Conservation (phyloP, 2,113 vertebrate species). For the Danio rerio region DNA sequence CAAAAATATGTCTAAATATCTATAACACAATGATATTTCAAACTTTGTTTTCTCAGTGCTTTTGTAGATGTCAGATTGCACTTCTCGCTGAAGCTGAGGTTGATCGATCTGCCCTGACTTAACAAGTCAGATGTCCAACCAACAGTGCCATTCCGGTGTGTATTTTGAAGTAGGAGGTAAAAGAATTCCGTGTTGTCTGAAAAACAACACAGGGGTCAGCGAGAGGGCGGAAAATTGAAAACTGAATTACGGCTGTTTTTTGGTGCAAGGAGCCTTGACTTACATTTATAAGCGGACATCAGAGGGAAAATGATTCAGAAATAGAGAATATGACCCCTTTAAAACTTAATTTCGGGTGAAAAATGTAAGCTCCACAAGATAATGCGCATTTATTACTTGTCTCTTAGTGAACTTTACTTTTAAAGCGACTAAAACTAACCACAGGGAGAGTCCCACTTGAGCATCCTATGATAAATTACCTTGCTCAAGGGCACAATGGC, state of each 20-base stretch:
- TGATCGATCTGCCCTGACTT: background rate
- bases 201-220: background rate
- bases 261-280: background rate
- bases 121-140: background rate
- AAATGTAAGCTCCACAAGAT: constrained; percentile 21
- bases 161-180: background rate
- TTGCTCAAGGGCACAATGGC: background rate
- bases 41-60: background rate
- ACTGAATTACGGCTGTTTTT: background rate
- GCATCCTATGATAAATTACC: background rate
- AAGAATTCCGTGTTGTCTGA: background rate
- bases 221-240: background rate
- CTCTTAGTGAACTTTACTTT: background rate
- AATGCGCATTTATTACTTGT: background rate
- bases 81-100: background rate
- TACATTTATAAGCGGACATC: background rate
- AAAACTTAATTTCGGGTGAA: background rate
- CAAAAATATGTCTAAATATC: background rate
- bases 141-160: background rate
- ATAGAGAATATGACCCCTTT: background rate
- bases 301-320: background rate
- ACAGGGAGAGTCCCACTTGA: background rate
- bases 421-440: constrained; percentile 1
- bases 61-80: background rate
- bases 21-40: background rate